phyloP scores from a whole-genome alignment of 2,113 vertebrate genomes.

The Helogale parvula region DNA sequence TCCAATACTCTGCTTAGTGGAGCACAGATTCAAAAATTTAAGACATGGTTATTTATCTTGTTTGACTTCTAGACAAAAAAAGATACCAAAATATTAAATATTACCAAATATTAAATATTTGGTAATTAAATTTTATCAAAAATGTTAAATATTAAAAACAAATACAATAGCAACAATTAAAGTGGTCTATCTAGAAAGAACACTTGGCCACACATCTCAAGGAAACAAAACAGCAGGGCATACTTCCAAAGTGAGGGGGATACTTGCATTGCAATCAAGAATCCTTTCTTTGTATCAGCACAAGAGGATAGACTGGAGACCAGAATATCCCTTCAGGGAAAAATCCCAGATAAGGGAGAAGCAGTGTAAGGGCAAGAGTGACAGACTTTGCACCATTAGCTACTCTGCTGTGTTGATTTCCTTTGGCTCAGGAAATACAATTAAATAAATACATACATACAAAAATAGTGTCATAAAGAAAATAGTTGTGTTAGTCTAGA shows the following conservation, averaged over 20 bases:
- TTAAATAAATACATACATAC: not conserved
- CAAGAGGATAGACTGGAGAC: not conserved
- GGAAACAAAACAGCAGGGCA: not conserved
- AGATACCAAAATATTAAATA: not conserved
- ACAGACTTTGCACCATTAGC: not conserved
- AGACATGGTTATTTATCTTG: not conserved
- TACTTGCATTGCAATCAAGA: not conserved
- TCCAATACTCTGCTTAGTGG: not conserved
- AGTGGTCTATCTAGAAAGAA: not conserved
- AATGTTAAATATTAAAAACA: not conserved
- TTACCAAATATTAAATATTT: not conserved
- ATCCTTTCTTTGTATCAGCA: not conserved
- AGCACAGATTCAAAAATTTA: constrained; percentile 13
- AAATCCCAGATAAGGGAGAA: not conserved
- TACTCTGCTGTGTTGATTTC: not conserved
- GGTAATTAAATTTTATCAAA: no score
- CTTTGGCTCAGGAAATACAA: not conserved
- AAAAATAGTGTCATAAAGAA: constrained; percentile 20
- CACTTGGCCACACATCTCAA: not conserved
- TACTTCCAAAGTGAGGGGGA: not conserved
- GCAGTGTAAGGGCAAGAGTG: not conserved
- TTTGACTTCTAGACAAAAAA: constrained; percentile 8
- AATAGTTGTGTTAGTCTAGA: not conserved
- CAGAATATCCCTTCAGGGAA: not conserved
- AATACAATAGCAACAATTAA: not conserved